Evolutionary conservation across 2,113 vertebrate genomes (phyloP), one percentile per base, ranked within the genome.

Genomic region (Gila orcuttii): DNA sequence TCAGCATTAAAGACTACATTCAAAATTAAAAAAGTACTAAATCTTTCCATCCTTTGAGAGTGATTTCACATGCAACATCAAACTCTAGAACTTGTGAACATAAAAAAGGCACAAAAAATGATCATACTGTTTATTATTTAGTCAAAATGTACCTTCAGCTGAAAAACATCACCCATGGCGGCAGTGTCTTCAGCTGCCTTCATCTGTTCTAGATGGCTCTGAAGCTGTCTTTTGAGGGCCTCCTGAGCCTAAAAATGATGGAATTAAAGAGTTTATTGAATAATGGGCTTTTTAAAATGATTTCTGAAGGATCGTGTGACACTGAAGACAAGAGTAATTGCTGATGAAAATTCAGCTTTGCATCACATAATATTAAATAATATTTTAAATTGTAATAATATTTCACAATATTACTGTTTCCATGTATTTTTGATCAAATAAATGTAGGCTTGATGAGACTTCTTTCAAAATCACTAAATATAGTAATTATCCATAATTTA

Each of bases 121-220:
- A 33, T 33, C 31, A 33, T 33, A 33, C 31, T 33, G 31, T 33
- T 33, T 47, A 50, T 76, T 25, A 17, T 25, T n/a, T 76, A 4
- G 52, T 28, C 17, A 62, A 80, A 78, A 64, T 28, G 25, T 92
- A 98, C 97, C 97, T 98, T 97, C n/a, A 99, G 93, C 81, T 96
- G 94, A 13, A 88, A 75, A 8, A 91, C 89, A 60, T 96, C 95
- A 73, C 96, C 96, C 0, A 84, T 89, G 17, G 93, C 93, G 2
- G 93, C 89, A 85, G 94, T 60, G 0, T 94, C 91, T 33, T 91
- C 91, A 42, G 92, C 86, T 64, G 90, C 85, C 23, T 94, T 96
- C 79, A 98, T 92, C 66, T 95, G 94, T 88, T 97, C 96, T 88
- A 97, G 89, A 90, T 98, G 97, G 69, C 93, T 92, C 85, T 97